A percentile compares a stretch with the other conserved stretches of the same genome.
Evolutionary conservation across 1,140 invertebrate species (phyloP).

Genomic region (Chrysoperla carnea): DNA sequence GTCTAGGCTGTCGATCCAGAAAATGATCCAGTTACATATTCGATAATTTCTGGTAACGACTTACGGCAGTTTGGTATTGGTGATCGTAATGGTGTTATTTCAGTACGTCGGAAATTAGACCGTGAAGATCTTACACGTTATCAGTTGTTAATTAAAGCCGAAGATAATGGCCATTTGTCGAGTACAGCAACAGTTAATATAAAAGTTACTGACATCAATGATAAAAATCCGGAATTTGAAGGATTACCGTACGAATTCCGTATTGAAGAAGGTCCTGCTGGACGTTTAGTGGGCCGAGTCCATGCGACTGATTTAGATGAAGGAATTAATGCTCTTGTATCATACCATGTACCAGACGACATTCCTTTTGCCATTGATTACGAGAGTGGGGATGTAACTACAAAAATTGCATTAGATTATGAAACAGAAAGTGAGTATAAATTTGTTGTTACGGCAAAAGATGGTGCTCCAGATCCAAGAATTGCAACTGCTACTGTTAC

Average conservation of each 20-base stretch:
- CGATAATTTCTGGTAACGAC: constrained; percentile 72
- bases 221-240: constrained; percentile 72
- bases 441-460: constrained; percentile 75
- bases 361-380: constrained; percentile 64
- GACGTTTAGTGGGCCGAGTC: constrained; percentile 54
- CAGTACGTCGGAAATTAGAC: constrained; percentile 66
- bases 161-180: constrained; percentile 65
- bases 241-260: constrained; percentile 59
- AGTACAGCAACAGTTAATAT: constrained; percentile 73
- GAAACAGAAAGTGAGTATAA: constrained; percentile 64
- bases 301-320: constrained; percentile 73
- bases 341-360: constrained; percentile 55
- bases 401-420: constrained; percentile 62
- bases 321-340: constrained; percentile 39
- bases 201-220: constrained; percentile 77
- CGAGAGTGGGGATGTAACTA: constrained; percentile 59
- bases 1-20: constrained; percentile 70
- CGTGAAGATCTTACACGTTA: constrained; percentile 73
- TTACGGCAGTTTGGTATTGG: constrained; percentile 70
- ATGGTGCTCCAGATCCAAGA: constrained; percentile 67
- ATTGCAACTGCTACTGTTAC: constrained; percentile 74
- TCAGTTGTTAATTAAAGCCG: constrained; percentile 67
- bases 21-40: constrained; percentile 70
- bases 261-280: constrained; percentile 59
- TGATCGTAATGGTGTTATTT: constrained; percentile 61